These are phyloP conservation scores for Adineta ricciae DNA, from an alignment of 2,888 invertebrate species.

Conservation along the genomic window DNA sequence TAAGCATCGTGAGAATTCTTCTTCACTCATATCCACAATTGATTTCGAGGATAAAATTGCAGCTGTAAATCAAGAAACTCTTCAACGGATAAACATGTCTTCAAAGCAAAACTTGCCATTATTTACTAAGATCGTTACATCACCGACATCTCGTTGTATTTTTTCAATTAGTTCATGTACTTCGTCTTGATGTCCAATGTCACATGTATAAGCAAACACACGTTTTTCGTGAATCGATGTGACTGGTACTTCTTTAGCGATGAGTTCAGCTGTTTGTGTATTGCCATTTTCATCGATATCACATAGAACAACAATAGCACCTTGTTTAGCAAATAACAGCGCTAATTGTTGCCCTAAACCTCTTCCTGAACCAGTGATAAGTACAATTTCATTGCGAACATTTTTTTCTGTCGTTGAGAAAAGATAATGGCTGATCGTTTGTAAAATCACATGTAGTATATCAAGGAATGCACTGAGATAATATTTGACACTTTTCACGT, in stretches of 20 bases:
- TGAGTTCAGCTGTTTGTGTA: conserved; percentile 25
- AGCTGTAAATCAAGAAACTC: neutral
- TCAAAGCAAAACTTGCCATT: conserved; percentile 13
- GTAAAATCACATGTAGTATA: conserved; percentile 17
- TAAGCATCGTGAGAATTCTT: conserved; percentile 27
- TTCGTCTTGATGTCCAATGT: conserved; percentile 32
- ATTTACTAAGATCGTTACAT: conserved; percentile 29
- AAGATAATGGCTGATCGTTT: conserved; percentile 25
- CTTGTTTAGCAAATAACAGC: conserved; percentile 28
- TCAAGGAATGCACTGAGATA: neutral
- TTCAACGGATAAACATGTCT: neutral
- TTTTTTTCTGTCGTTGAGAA: conserved; percentile 33
- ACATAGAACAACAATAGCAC: conserved; percentile 28
- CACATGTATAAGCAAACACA: conserved; percentile 31
- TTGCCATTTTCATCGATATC: conserved; percentile 31
- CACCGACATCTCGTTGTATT: conserved; percentile 30
- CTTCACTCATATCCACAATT: conserved; percentile 29
- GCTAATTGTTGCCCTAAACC: conserved; percentile 30
- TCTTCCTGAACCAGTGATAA: conserved; percentile 31
- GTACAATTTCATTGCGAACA: conserved; percentile 33
- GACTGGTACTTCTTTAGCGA: neutral
- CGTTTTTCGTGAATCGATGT: conserved; percentile 22
- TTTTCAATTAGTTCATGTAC: conserved; percentile 24
- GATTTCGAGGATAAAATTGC: conserved; percentile 18
- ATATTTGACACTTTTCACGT: neutral